phyloP scores from a whole-genome alignment of 2,888 invertebrate genomes.

The Hylaea fasciaria region DNA sequence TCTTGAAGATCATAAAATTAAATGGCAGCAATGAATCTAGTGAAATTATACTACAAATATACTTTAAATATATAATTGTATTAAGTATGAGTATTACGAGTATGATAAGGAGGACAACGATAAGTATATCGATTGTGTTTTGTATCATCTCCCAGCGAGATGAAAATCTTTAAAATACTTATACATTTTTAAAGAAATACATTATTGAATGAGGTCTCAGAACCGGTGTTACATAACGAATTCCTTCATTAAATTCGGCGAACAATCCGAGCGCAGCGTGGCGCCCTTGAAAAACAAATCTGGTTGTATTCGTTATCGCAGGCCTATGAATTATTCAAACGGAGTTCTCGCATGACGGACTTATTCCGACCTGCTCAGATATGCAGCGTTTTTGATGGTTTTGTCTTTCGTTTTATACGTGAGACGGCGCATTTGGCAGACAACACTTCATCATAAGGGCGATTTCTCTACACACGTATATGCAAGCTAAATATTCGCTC shows the following conservation, averaged over 20 bases:
- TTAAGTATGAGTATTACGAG: too few species aligned
- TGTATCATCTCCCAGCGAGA: background rate
- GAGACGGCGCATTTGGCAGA: background rate
- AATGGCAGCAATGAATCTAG: too few species aligned
- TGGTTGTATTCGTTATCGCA: conserved; percentile 59
- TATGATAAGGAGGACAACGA: too few species aligned
- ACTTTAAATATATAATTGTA: too few species aligned
- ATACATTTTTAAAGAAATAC: background rate
- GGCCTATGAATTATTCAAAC: conserved; percentile 65
- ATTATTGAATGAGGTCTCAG: too few species aligned
- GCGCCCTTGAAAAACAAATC: conserved; percentile 62
- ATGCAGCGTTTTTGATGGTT: conserved; percentile 35
- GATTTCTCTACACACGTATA: background rate
- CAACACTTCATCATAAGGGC: background rate
- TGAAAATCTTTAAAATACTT: too few species aligned
- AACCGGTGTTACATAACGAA: conserved; percentile 15
- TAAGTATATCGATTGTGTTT: too few species aligned
- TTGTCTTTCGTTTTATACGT: conserved; percentile 13
- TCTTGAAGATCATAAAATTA: too few species aligned
- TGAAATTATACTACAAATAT: too few species aligned
- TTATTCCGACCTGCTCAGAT: conserved; percentile 42
- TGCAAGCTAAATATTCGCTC: too few species aligned
- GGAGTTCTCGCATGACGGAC: conserved; percentile 44
- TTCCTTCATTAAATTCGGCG: conserved; percentile 28
- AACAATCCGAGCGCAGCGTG: conserved; percentile 41